A percentile compares a stretch with the other conserved stretches of the same genome.
Evolutionary conservation across 2,113 vertebrate species (phyloP).

Genomic region (Pachycephala philippinensis): DNA sequence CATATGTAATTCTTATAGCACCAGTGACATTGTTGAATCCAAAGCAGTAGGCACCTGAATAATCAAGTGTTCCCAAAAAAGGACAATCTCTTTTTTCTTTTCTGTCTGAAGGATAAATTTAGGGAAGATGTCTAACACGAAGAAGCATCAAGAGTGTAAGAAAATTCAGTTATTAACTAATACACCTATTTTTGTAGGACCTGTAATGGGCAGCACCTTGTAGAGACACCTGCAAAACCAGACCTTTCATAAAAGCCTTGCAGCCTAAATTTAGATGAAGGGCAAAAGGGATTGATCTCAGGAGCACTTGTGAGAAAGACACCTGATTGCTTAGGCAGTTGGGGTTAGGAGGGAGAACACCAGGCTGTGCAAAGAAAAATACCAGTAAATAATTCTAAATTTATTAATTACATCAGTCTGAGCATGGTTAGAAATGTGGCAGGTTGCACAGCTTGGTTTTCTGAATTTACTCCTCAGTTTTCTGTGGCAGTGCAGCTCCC

Average conservation of each 20-base stretch:
- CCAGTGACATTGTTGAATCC: neutral
- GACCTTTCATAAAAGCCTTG: neutral
- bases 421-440: neutral
- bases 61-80: neutral
- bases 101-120: neutral
- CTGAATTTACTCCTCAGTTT: neutral
- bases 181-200: neutral
- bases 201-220: neutral
- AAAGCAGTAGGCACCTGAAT: neutral
- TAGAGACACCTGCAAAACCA: neutral
- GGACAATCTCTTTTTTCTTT: neutral
- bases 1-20: fast-evolving
- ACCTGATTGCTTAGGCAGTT: neutral
- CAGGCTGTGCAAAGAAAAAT: neutral
- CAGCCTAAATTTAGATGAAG: neutral
- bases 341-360: neutral
- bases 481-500: neutral
- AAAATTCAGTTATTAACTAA: neutral
- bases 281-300: neutral
- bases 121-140: neutral
- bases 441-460: neutral
- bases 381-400: neutral
- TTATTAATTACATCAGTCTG: neutral
- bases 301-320: neutral
- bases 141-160: neutral